phyloP scores from a whole-genome alignment of 2,113 vertebrate species.

The Clinocottus analis region DNA sequence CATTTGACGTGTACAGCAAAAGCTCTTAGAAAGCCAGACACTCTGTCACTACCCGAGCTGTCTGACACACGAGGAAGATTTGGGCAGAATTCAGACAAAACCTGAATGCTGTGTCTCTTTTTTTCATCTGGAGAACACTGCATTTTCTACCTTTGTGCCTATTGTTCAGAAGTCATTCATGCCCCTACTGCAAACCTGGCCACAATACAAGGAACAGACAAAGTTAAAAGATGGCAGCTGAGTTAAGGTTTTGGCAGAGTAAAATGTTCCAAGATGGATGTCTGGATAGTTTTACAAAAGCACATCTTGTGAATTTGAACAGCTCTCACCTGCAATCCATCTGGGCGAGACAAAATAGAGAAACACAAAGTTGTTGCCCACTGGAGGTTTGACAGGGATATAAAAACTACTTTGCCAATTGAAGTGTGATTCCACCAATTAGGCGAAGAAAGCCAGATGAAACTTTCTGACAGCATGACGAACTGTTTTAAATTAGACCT shows the following conservation, averaged over 20 bases:
- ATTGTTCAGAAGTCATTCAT: conserved; percentile 21
- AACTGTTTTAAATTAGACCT: conserved; percentile 37
- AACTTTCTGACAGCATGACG: conserved; percentile 36
- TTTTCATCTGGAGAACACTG: not conserved
- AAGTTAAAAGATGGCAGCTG: conserved; percentile 42
- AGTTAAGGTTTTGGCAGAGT: conserved; percentile 51
- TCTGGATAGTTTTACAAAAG: conserved; percentile 57
- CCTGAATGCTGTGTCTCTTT: conserved; percentile 4
- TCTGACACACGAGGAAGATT: not conserved
- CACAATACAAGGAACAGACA: conserved; percentile 27
- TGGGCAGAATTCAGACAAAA: not conserved
- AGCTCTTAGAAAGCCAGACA: not conserved
- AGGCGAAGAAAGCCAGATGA: conserved; percentile 31
- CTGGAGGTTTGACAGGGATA: conserved; percentile 60
- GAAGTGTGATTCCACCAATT: conserved; percentile 59
- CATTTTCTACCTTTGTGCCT: not conserved
- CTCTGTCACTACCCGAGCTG: not conserved
- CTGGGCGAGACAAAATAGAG: conserved; percentile 44
- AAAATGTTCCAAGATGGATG: conserved; percentile 40
- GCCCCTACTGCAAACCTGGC: conserved; percentile 24
- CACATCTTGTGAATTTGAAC: conserved; percentile 61
- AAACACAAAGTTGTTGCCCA: conserved; percentile 43
- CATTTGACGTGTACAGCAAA: not conserved
- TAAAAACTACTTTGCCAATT: conserved; percentile 52
- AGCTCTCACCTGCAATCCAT: conserved; percentile 34